Evolutionary conservation across 1,140 invertebrate genomes (phyloP).

Genomic region (Drosophila seguyi): DNA sequence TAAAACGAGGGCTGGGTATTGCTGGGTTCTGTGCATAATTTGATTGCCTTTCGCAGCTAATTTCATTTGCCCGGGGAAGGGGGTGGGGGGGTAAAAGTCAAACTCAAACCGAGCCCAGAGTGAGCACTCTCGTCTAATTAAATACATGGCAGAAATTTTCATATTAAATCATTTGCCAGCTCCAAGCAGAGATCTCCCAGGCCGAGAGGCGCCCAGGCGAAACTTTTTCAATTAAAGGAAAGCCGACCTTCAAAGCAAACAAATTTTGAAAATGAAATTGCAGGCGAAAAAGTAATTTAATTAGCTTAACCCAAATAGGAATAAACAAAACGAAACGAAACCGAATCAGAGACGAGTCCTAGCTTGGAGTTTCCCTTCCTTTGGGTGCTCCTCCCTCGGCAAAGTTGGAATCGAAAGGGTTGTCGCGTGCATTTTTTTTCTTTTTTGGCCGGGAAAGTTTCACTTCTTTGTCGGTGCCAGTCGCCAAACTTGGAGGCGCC

Average conservation of each 20-base stretch:
- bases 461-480: conserved; percentile 53
- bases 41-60: conserved; percentile 79
- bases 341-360: conserved; percentile 35
- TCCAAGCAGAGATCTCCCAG: conserved; percentile 1
- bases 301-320: conserved; percentile 73
- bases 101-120: conserved; percentile 10
- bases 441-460: conserved; percentile 51
- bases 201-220: conserved; percentile 3
- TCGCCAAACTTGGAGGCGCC: conserved; percentile 65
- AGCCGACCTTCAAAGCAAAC: conserved; percentile 73
- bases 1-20: conserved; percentile 14
- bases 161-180: conserved; percentile 61
- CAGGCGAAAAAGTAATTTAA: conserved; percentile 78
- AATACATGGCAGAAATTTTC: conserved; percentile 57
- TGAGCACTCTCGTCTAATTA: conserved; percentile 61
- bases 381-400: background rate
- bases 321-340: conserved; percentile 42
- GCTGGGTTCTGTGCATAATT: conserved; percentile 69
- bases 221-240: conserved; percentile 79
- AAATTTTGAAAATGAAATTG: conserved; percentile 74
- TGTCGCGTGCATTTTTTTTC: conserved; percentile 16
- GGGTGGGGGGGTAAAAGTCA: background rate
- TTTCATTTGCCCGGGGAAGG: conserved; percentile 54
- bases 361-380: conserved; percentile 7
- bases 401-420: conserved; percentile 52